Evolutionary conservation across 2,888 invertebrate genomes (phyloP), one percentile per base, ranked within the genome.

Genomic region (Rhabditoides inermis): DNA sequence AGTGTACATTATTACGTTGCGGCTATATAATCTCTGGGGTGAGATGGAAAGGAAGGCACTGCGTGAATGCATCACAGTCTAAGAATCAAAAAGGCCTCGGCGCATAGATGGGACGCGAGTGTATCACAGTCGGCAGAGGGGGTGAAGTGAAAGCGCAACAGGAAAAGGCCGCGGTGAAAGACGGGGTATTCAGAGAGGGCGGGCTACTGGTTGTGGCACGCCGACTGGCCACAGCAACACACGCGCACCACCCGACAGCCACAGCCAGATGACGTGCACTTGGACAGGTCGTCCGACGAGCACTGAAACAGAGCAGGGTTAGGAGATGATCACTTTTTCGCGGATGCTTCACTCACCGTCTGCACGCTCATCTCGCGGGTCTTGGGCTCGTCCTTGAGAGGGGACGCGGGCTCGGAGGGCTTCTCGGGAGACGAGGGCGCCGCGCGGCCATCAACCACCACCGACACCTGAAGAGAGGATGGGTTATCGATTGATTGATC

Each of bases 201-300:
- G 20, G 58, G 47, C 37, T 56, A 55, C 23, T 60, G 53, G 40
- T 53, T 56, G 10, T 53, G 54, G 58, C 64, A 64, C 2, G 56
- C 51, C 25, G 58, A 55, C 44, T 65, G 59, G 30, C 63, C 66
- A 49, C 72, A 72, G 53, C 72, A 72, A 51, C 72, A 72, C 39
- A 72, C 60, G 12, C 68, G 60, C 22, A 72, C 63, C 25, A 72
- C 61, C 36, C 68, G 63, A 46, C 69, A 69, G 5, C 64, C 60
- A 51, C 66, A 68, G 15, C 65, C 63, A 30, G 60, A 44, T 20
- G 56, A 53, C 26, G 63, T 47, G 45, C 65, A 65, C 45, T 58
- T 60, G 6, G 62, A 62, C 23, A 64, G 58, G 46, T 57, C 51
- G 53, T 61, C 61, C 41, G 61, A 60, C 61, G 61, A 52, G 51